phyloP scores from a whole-genome alignment of 1,140 invertebrate species.

The Musca vetustissima region DNA sequence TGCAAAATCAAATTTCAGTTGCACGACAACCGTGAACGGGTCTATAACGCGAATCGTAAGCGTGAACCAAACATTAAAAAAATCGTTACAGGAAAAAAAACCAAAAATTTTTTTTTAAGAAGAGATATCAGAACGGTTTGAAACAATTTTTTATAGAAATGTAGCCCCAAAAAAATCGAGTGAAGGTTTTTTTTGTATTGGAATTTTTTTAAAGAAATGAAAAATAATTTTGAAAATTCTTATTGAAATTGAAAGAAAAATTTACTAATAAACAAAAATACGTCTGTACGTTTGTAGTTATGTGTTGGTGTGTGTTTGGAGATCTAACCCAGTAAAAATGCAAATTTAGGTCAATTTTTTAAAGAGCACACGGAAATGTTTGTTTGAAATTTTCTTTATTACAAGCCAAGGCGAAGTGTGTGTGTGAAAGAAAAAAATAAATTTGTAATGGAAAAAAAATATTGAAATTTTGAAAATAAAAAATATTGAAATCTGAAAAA shows the following conservation, averaged over 20 bases:
- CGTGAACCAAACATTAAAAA: neutral
- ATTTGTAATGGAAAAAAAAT: no score
- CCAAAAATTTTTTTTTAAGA: neutral
- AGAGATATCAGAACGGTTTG: neutral
- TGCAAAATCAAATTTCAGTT: constrained; percentile 2
- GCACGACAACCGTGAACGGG: constrained; percentile 18
- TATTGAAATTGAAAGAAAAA: neutral
- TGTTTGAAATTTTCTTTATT: neutral
- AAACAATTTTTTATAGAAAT: no score
- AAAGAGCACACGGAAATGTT: no score
- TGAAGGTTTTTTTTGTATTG: neutral
- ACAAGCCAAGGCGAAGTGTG: neutral
- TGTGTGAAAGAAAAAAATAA: no score
- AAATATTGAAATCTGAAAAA: no score
- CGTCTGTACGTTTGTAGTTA: neutral
- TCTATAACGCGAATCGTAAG: neutral
- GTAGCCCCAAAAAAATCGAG: no score
- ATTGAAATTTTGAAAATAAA: no score
- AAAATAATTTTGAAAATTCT: neutral
- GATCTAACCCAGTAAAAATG: constrained; percentile 17
- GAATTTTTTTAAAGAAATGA: neutral
- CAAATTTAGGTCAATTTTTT: constrained; percentile 17
- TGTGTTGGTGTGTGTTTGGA: neutral
- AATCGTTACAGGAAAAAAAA: neutral
- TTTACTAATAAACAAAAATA: neutral